phyloP scores from a whole-genome alignment of 2,113 vertebrate genomes.

The Paratilapia polleni region DNA sequence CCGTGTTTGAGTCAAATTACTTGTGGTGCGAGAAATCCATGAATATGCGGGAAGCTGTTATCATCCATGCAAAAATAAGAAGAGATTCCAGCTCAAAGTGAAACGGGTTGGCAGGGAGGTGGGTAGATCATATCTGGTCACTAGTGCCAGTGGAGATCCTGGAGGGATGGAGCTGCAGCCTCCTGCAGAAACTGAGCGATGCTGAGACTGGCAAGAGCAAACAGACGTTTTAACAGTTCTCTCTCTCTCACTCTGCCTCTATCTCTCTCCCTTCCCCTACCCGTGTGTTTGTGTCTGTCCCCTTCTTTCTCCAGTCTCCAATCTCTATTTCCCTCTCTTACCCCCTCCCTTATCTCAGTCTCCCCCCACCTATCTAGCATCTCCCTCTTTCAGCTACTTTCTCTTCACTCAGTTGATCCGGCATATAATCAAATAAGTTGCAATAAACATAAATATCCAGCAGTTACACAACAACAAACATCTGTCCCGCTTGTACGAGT shows the following conservation, averaged over 20 bases:
- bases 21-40: conserved; percentile 75
- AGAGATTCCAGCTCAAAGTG: conserved; percentile 59
- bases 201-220: conserved; percentile 53
- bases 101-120: conserved; percentile 18
- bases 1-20: conserved; percentile 64
- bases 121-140: conserved; percentile 56
- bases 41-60: conserved; percentile 42
- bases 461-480: conserved; percentile 8
- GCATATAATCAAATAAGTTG: conserved; percentile 14
- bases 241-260: conserved; percentile 30
- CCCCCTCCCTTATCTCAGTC: conserved; percentile 14
- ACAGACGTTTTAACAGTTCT: conserved; percentile 76
- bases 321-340: background rate
- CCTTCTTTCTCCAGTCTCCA: background rate
- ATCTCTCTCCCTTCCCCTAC: conserved; percentile 9
- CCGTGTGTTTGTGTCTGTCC: conserved; percentile 17
- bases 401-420: conserved; percentile 3
- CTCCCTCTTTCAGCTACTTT: background rate
- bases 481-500: conserved; percentile 21
- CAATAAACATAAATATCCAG: conserved; percentile 1
- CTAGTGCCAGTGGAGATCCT: conserved; percentile 60
- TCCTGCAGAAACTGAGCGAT: conserved; percentile 59
- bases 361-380: conserved; percentile 16
- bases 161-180: conserved; percentile 61
- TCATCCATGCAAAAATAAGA: conserved; percentile 56